phyloP scores from a whole-genome alignment of 2,888 invertebrate species.

The Phortica okadai region DNA sequence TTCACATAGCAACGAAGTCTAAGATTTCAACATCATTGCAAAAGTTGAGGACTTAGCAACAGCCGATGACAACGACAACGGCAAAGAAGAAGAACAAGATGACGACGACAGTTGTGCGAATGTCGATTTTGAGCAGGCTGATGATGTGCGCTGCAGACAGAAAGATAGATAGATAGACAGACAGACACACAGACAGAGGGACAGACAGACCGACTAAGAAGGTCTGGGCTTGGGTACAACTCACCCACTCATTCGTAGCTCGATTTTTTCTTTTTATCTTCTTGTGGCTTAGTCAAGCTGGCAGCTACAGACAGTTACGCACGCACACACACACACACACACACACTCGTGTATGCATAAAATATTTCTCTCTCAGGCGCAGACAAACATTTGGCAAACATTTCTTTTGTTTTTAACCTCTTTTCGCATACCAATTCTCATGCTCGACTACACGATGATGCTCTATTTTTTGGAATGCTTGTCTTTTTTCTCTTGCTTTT shows the following conservation, averaged over 20 bases:
- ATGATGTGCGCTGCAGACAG: slow-evolving; percentile 7
- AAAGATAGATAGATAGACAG: slow-evolving; percentile 35
- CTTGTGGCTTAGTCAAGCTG: slow-evolving; percentile 39
- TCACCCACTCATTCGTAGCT: neutral
- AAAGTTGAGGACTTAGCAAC: neutral
- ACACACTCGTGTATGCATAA: slow-evolving; percentile 39
- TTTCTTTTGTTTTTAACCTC: slow-evolving; percentile 34
- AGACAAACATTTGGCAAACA: slow-evolving; percentile 49
- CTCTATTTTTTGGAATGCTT: slow-evolving; percentile 6
- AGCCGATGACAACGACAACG: slow-evolving; percentile 11
- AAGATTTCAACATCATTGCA: slow-evolving; percentile 15
- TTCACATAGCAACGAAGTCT: slow-evolving; percentile 26
- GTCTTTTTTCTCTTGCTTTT: slow-evolving; percentile 30
- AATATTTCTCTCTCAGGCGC: neutral
- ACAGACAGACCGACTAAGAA: slow-evolving; percentile 23
- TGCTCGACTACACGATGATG: neutral
- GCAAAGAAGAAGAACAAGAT: neutral
- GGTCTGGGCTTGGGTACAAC: slow-evolving; percentile 13
- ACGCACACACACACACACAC: slow-evolving; percentile 33
- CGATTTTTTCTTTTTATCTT: neutral
- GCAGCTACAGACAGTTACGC: slow-evolving; percentile 40
- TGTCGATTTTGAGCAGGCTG: slow-evolving; percentile 26
- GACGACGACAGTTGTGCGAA: slow-evolving; percentile 25
- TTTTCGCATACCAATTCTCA: neutral
- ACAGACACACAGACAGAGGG: slow-evolving; percentile 18